Percentiles rank a stretch among this genome's conserved stretches.
Evolutionary conservation across 2,888 invertebrate species (phyloP).

Genomic region (Ectemnius cavifrons): DNA sequence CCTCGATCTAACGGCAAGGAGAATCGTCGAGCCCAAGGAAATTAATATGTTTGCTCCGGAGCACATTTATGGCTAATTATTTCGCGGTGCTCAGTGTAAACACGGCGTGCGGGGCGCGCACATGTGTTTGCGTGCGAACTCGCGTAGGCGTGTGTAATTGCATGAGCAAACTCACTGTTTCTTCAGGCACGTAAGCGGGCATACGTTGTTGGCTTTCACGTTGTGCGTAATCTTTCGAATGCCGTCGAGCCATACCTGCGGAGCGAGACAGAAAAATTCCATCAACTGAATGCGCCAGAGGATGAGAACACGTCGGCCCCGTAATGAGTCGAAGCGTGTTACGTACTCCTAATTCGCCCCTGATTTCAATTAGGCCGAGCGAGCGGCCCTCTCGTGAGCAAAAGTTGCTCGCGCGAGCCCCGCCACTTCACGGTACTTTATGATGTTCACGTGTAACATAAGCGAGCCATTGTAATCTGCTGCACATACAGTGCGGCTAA

Average conservation of each 20-base stretch:
- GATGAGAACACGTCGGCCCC: no score
- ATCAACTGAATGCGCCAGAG: conserved; percentile 10
- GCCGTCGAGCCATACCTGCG: conserved; percentile 96
- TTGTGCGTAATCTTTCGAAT: conserved; percentile 97
- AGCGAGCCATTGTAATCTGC: no score
- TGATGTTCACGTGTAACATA: no score
- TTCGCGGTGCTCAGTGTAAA: conserved; percentile 27
- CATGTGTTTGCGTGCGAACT: conserved; percentile 29
- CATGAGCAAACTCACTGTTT: conserved; percentile 94
- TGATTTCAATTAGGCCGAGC: no score
- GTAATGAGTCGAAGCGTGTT: no score
- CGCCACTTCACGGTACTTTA: no score
- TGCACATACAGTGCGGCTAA: no score
- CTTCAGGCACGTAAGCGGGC: conserved; percentile 98
- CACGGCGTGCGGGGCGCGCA: not conserved
- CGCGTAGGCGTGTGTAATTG: conserved; percentile 39
- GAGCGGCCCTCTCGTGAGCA: no score
- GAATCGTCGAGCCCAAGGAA: no score
- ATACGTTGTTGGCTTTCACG: conserved; percentile 99
- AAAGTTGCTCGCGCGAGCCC: no score
- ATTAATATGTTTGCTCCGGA: not conserved
- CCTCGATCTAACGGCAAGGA: no score
- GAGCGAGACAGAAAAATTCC: conserved; percentile 48
- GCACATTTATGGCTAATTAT: conserved; percentile 41
- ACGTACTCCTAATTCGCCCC: no score